Evolutionary conservation across 1,140 invertebrate species (phyloP).

Genomic region (Bombus cullumanus): DNA sequence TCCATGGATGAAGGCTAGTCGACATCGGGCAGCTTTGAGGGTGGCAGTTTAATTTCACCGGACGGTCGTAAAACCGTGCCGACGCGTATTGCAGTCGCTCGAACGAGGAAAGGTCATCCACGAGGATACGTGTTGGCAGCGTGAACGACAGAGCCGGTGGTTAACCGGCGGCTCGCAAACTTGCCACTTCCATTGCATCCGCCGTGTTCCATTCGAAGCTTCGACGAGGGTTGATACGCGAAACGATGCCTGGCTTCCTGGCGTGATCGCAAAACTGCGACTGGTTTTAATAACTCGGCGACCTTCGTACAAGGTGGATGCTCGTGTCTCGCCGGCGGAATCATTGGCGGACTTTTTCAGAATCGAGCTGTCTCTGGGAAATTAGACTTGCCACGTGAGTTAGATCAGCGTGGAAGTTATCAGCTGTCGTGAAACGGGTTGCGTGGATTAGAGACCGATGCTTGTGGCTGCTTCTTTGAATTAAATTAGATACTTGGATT

Average conservation of each 20-base stretch:
- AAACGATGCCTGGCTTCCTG: neutral
- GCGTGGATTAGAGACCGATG: neutral
- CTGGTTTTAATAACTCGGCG: constrained; percentile 53
- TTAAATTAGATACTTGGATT: neutral
- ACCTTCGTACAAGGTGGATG: constrained; percentile 37
- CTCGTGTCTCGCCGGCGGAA: neutral
- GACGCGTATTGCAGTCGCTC: neutral
- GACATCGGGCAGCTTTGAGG: constrained; percentile 50
- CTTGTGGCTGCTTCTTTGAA: neutral
- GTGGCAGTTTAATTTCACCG: constrained; percentile 64
- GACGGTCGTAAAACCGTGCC: constrained; percentile 46
- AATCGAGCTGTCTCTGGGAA: neutral
- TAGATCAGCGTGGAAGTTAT: neutral
- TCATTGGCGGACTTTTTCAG: neutral
- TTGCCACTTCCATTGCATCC: constrained; percentile 56
- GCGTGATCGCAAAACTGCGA: constrained; percentile 31
- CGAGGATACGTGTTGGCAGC: neutral
- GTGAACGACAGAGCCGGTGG: constrained; percentile 16
- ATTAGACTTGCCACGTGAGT: neutral
- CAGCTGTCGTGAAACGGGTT: neutral
- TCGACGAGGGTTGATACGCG: constrained; percentile 50
- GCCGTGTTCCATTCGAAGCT: neutral
- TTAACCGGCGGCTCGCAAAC: constrained; percentile 43
- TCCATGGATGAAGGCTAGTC: neutral
- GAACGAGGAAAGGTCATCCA: constrained; percentile 29